Evolutionary conservation across 2,888 invertebrate genomes (phyloP).

Genomic region (Drosophila multiciliata): DNA sequence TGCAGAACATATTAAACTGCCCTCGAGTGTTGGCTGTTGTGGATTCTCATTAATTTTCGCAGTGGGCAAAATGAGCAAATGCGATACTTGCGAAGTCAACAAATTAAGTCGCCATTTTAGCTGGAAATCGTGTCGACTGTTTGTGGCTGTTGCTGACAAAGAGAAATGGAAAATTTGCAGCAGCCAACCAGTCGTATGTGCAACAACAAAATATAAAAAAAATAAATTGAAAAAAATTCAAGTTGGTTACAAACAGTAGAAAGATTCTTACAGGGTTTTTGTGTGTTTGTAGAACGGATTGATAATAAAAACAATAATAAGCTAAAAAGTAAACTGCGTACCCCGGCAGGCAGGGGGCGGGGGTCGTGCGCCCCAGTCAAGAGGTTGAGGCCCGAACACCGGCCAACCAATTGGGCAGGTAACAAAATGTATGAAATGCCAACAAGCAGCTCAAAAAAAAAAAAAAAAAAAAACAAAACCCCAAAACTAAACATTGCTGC

Average conservation of each 20-base stretch:
- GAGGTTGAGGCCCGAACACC: conserved; percentile 63
- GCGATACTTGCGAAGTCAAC: conserved; percentile 69
- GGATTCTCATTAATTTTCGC: conserved; percentile 65
- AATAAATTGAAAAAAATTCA: conserved; percentile 1
- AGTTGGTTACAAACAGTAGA: conserved; percentile 47
- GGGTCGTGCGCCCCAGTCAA: conserved; percentile 65
- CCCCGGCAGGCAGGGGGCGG: background rate
- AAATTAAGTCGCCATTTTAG: conserved; percentile 74
- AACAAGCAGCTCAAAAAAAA: conserved; percentile 62
- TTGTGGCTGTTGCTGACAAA: conserved; percentile 45
- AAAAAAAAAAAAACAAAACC: conserved; percentile 22
- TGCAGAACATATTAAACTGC: conserved; percentile 12
- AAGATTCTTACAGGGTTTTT: conserved; percentile 24
- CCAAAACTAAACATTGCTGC: conserved; percentile 54
- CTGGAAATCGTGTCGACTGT: conserved; percentile 71
- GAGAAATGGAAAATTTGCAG: conserved; percentile 49
- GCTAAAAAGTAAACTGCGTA: conserved; percentile 16
- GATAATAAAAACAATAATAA: conserved; percentile 56
- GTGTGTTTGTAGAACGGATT: conserved; percentile 55
- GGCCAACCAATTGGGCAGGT: conserved; percentile 64
- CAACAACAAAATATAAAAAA: conserved; percentile 20
- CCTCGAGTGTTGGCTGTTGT: conserved; percentile 42
- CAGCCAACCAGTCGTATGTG: conserved; percentile 21
- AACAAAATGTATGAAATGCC: conserved; percentile 52
- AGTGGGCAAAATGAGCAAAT: conserved; percentile 44